Evolutionary conservation across 2,797 vertebrate genomes (phyloP).

Genomic region (Tadarida brasiliensis): DNA sequence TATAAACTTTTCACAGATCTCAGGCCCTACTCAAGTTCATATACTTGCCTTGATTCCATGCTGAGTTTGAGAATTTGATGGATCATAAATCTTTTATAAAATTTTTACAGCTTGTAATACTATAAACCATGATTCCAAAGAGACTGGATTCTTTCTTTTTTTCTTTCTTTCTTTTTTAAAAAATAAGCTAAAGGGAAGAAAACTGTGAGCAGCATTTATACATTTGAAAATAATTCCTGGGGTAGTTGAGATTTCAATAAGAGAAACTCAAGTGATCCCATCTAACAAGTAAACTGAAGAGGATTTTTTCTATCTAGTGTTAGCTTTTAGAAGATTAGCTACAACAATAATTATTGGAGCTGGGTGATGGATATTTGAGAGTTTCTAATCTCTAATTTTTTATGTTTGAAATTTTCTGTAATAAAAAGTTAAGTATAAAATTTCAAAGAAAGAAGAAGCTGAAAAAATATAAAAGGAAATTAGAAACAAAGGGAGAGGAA

Average conservation of each 20-base stretch:
- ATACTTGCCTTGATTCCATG: neutral
- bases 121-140: neutral
- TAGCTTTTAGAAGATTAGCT: neutral
- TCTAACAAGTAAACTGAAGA: conserved; percentile 9
- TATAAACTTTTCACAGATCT: conserved; percentile 62
- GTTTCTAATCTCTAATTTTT: neutral
- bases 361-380: neutral
- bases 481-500: neutral
- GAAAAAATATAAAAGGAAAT: neutral
- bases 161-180: neutral
- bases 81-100: neutral
- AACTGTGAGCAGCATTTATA: neutral
- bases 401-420: conserved; percentile 24
- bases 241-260: conserved; percentile 40
- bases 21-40: neutral
- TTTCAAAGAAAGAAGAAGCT: neutral
- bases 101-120: neutral
- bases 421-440: neutral
- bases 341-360: conserved; percentile 13
- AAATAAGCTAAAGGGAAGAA: neutral
- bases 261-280: conserved; percentile 17
- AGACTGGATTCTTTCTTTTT: neutral
- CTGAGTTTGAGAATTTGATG: neutral
- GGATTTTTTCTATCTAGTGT: neutral
- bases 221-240: conserved; percentile 35